phyloP scores from a whole-genome alignment of 2,113 vertebrate genomes.

The Zeus faber region DNA sequence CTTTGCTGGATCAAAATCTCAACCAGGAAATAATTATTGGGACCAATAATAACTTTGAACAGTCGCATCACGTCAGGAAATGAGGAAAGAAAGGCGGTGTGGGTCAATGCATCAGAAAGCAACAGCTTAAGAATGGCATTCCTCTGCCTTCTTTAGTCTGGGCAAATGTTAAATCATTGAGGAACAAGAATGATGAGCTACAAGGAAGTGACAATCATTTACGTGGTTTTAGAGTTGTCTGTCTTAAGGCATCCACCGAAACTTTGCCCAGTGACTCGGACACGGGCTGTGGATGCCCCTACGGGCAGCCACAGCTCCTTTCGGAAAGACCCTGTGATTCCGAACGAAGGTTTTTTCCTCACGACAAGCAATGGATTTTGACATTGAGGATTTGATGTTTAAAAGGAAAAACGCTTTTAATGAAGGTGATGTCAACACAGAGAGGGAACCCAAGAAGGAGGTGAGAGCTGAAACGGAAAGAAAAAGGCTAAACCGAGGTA shows the following conservation, averaged over 20 bases:
- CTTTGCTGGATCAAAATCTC: background rate
- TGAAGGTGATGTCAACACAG: background rate
- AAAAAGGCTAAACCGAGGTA: background rate
- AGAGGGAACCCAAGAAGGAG: background rate
- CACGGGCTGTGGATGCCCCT: background rate
- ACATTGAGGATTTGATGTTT: background rate
- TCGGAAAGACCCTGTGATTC: background rate
- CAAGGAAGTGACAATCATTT: background rate
- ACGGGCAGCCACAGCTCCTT: constrained; percentile 1
- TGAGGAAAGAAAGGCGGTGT: background rate
- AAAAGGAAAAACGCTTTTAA: constrained; percentile 10
- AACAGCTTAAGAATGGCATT: background rate
- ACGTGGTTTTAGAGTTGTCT: background rate
- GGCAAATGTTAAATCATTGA: background rate
- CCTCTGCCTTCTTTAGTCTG: background rate
- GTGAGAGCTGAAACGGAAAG: background rate
- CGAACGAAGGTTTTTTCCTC: background rate
- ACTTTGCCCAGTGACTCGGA: background rate
- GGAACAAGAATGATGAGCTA: background rate
- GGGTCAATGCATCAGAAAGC: background rate
- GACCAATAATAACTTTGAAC: background rate
- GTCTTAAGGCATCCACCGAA: background rate
- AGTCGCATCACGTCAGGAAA: background rate
- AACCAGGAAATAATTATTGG: background rate
- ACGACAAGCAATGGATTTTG: constrained; percentile 2